A percentile compares a stretch with the other conserved stretches of the same genome.
These are phyloP conservation scores for Halocynthia aurantium DNA, from an alignment of 23 tunicate species.

Conservation along the genomic window DNA sequence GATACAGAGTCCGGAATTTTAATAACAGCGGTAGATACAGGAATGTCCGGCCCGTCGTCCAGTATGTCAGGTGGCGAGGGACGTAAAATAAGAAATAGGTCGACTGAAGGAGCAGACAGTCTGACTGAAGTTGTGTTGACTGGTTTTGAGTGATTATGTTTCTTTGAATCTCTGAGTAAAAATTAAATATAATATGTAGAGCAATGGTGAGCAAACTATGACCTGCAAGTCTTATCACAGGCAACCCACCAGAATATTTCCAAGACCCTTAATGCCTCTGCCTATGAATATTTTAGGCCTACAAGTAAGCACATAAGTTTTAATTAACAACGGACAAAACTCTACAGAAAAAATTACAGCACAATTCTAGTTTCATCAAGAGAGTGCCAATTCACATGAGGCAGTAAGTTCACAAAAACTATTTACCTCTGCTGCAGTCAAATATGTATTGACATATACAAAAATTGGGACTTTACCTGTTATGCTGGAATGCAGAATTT, in stretches of 20 bases:
- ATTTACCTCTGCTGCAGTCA: neutral
- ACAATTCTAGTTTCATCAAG: neutral
- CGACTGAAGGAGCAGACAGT: conserved; percentile 43
- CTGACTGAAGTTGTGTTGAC: conserved; percentile 43
- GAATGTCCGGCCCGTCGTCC: neutral
- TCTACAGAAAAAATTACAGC: neutral
- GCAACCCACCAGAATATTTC: too few species aligned
- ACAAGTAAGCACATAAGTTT: too few species aligned
- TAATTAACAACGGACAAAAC: too few species aligned
- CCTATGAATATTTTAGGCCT: too few species aligned
- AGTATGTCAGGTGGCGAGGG: conserved; percentile 12
- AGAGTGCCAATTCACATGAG: neutral
- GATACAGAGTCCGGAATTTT: too few species aligned
- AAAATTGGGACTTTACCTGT: neutral
- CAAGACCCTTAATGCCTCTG: too few species aligned
- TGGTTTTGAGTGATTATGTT: neutral
- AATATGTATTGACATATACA: too few species aligned
- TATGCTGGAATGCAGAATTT: neutral
- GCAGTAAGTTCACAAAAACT: neutral
- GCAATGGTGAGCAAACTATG: neutral
- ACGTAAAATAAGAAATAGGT: conserved; percentile 42
- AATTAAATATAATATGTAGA: neutral
- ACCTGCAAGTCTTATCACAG: too few species aligned
- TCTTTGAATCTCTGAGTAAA: neutral
- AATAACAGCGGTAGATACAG: too few species aligned